Base-by-base conservation (phyloP, 2,113 vertebrate genomes). In the Rhombomys opimus region DNA sequence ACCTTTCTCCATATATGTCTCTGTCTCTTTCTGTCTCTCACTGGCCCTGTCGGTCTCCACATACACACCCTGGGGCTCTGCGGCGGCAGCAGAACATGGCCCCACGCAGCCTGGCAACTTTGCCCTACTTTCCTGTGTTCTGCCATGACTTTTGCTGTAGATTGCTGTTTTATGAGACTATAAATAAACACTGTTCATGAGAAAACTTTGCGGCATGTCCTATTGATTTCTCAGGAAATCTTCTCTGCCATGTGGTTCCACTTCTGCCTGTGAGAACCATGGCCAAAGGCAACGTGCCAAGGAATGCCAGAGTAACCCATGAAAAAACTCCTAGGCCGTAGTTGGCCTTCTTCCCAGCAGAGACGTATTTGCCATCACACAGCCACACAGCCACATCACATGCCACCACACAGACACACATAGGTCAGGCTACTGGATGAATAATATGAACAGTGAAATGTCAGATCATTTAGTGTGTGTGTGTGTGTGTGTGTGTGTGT, bases 381-480 rank as follows among this genome's bases (percentile, higher is more conserved):
- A 1, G 20, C 38, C 1, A 46, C 41, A 27, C 32, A 30, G 30
- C 30, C 35, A 20, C 35, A 73, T n/a, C 1, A 11, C 70, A 75
- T 20, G 38, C n/a, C 6, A 23, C 72, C n/a, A 38, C 35, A 35
- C 30, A 70, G 75, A 32, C 63, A 0, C 32, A 63, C 0, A 2
- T 1, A 2, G 13, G 15, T 2, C 75, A 85, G 84, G 0, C 25
- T 0, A 0, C 0, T 5, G 35, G 27, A 0, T 2, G 7, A 35
- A 4, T 70, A 4, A 0, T 17, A 1, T 3, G 5, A 2, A 8
- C 18, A 35, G 52, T 22, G 0, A 54, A 7, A 32, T 30, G 13
- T 20, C 9, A 32, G 38, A 3, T 5, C 6, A 11, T 2, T 41
- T 1, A 0, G 13, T 2, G 6, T 12, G 15, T 11, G 7, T 57